Evolutionary conservation across 2,113 vertebrate genomes (phyloP), one percentile per base, ranked within the genome.

Genomic region (Petrocephalus microphthalmus): DNA sequence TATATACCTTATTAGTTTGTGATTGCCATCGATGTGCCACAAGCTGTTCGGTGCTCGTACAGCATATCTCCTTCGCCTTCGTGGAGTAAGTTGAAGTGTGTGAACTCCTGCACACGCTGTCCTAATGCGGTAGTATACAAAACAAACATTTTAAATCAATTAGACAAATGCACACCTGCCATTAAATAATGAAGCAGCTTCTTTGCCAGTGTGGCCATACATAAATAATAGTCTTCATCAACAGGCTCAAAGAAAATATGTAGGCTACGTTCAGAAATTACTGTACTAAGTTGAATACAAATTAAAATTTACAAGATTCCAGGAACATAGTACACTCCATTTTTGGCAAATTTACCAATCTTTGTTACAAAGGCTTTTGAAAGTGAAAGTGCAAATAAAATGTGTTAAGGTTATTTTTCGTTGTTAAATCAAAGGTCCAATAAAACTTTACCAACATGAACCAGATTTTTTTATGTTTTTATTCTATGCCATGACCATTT

Each of bases 21-120:
- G 88, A 88, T 84, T 88, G 33, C 81, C 88, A 47, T 88, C 88
- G 25, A 84, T 84, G 54, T 84, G 81, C 88, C 81, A 88, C 54
- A 84, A 64, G 64, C 78, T 84, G 56, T 88, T 88, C 25, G 88
- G 29, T 13, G 64, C 64, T 71, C 8, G n/a, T 71, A 71, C 25
- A 33, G 5, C 10, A 13, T 71, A 71, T 4, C 15, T 71, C 25
- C 64, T 71, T 8, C 64, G 25, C 5, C 64, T 71, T 7, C 22
- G 22, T 60, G 57, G 57, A 20, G 11, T 53, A 22, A 57, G 6
- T 1, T 57, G 5, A 57, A 57, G 56, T 5, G 56, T n/a, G 20
- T 60, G 57, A 20, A 60, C 20, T 60, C 57, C 54, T 56, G 54
- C 2, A 56, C 54, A 56, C 17, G 17, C 54, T 53, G 52, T 5